phyloP scores from a whole-genome alignment of 2,797 vertebrate species.

The Anguilla obscura region DNA sequence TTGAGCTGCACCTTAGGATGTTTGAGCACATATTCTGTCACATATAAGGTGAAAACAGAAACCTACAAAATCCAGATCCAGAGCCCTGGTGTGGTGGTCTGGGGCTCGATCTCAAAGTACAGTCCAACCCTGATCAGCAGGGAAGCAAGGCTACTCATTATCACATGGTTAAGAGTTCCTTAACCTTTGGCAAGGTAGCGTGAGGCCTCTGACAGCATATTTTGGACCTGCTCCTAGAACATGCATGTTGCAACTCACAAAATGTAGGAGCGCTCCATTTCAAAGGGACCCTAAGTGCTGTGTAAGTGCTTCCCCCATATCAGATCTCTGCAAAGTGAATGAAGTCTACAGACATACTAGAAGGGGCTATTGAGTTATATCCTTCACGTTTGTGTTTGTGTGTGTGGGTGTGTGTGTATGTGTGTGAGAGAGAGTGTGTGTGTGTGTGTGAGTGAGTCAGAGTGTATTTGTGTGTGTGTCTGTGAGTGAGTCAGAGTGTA shows the following conservation, averaged over 20 bases:
- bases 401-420: background rate
- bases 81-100: background rate
- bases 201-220: slow-evolving; percentile 8
- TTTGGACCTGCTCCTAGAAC: slow-evolving; percentile 14
- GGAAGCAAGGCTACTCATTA: background rate
- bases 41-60: too few relatives aligned
- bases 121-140: background rate
- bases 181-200: slow-evolving; percentile 18
- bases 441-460: background rate
- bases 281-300: slow-evolving; percentile 2
- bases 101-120: too few relatives aligned
- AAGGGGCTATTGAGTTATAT: background rate
- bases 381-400: background rate
- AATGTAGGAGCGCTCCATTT: slow-evolving; percentile 20
- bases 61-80: background rate
- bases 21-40: too few relatives aligned
- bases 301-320: background rate
- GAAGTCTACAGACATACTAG: background rate
- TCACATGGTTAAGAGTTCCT: slow-evolving; percentile 6
- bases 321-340: background rate
- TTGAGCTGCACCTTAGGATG: too few relatives aligned
- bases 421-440: background rate
- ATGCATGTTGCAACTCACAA: background rate
- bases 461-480: too few relatives aligned
- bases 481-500: background rate